phyloP scores from a whole-genome alignment of 2,888 invertebrate genomes.

The Macrosoma leucophasiata region DNA sequence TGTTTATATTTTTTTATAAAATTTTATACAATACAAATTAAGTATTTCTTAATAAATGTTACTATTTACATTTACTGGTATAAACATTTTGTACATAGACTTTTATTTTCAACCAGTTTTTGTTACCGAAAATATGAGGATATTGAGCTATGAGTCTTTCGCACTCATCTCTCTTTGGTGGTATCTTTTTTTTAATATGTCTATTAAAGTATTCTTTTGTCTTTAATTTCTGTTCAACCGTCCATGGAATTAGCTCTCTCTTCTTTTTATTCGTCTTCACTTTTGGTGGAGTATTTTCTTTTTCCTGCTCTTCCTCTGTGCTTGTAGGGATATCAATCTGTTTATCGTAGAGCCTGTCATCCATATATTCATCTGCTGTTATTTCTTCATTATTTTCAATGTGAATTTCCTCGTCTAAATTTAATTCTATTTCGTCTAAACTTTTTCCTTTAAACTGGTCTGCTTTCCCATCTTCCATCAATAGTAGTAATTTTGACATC shows the following conservation, averaged over 20 bases:
- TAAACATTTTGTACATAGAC: conserved; percentile 28
- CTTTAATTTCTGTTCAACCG: conserved; percentile 25
- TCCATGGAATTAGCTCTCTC: conserved; percentile 29
- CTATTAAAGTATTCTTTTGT: conserved; percentile 21
- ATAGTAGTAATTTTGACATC: conserved; percentile 31
- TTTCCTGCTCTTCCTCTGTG: conserved; percentile 1
- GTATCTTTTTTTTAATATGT: conserved; percentile 28
- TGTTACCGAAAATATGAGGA: conserved; percentile 24
- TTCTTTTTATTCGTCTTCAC: conserved; percentile 17
- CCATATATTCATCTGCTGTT: conserved; percentile 18
- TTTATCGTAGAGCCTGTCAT: conserved; percentile 15
- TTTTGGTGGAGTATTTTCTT: conserved; percentile 7
- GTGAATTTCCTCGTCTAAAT: conserved; percentile 29
- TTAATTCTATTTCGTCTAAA: conserved; percentile 28
- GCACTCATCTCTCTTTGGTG: conserved; percentile 29
- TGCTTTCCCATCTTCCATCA: conserved; percentile 34
- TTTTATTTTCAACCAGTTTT: conserved; percentile 32
- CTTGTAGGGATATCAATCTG: conserved; percentile 15
- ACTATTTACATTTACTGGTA: too few species aligned
- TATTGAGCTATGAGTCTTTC: conserved; percentile 21
- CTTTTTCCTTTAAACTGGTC: conserved; percentile 27
- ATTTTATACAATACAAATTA: too few species aligned
- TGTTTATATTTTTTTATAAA: too few species aligned
- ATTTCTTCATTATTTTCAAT: conserved; percentile 18
- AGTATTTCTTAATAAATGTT: too few species aligned